Percentiles rank a stretch among this genome's conserved stretches.
Evolutionary conservation across 2,797 vertebrate species (phyloP).

Genomic region (Aeoliscus strigatus): DNA sequence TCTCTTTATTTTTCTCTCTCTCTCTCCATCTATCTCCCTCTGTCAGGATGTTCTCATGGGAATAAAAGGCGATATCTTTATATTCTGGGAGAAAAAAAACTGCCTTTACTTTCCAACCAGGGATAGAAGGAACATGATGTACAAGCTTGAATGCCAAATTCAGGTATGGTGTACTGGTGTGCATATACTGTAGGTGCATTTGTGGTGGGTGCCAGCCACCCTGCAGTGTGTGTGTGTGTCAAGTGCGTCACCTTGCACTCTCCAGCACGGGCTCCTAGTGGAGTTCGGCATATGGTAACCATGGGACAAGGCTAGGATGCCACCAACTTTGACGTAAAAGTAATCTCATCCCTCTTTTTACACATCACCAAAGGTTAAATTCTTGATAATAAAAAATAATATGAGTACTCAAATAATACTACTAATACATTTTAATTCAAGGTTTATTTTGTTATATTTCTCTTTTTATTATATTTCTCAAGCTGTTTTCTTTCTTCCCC

Average conservation of each 20-base stretch:
- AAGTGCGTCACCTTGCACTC: constrained; percentile 66
- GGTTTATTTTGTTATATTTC: too few relatives aligned
- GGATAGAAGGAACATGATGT: constrained; percentile 52
- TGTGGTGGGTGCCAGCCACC: constrained; percentile 52
- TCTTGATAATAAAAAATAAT: too few relatives aligned
- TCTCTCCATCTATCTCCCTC: constrained; percentile 46
- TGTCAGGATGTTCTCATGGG: constrained; percentile 53
- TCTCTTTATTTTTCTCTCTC: constrained; percentile 8
- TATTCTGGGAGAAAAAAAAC: too few relatives aligned
- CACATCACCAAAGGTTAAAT: too few relatives aligned
- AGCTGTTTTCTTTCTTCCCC: too few relatives aligned
- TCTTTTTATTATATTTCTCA: too few relatives aligned
- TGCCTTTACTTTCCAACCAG: constrained; percentile 52
- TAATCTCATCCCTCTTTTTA: constrained; percentile 6
- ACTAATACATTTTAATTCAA: too few relatives aligned
- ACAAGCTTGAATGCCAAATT: constrained; percentile 23
- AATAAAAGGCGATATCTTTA: constrained; percentile 56
- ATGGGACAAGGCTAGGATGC: constrained; percentile 57
- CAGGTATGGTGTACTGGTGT: constrained; percentile 13
- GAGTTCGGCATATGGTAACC: constrained; percentile 70
- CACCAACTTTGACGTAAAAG: constrained; percentile 59
- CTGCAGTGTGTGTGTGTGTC: constrained; percentile 50
- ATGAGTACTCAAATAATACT: too few relatives aligned
- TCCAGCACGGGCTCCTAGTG: constrained; percentile 51
- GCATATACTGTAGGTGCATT: constrained; percentile 17